A percentile compares a stretch with the other conserved stretches of the same genome.
Evolutionary conservation across 2,797 vertebrate species (phyloP).

Genomic region (Pempheris klunzingeri): DNA sequence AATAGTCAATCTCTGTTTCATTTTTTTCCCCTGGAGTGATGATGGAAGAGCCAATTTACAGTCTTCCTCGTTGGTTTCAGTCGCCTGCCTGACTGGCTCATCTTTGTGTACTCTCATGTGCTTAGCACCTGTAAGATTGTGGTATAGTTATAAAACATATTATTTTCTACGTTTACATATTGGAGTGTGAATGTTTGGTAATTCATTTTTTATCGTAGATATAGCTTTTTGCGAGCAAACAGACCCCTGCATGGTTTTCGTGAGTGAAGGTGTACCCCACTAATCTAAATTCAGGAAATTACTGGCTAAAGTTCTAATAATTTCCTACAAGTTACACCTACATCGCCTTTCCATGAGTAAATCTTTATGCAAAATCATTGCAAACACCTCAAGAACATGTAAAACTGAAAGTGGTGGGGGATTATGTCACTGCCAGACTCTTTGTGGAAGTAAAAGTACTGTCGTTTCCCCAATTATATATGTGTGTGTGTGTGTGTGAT

Average conservation of each 20-base stretch:
- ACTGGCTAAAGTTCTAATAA: neutral
- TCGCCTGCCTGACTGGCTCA: constrained; percentile 43
- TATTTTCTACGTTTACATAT: constrained; percentile 1
- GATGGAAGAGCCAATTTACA: constrained; percentile 41
- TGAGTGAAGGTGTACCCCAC: neutral
- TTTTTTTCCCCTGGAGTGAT: constrained; percentile 25
- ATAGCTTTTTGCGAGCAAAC: constrained; percentile 2
- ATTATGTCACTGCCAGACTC: constrained; percentile 59
- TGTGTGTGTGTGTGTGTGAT: constrained; percentile 6
- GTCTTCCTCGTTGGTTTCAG: constrained; percentile 55
- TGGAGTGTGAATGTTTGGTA: neutral
- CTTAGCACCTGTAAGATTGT: constrained; percentile 40
- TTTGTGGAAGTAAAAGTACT: constrained; percentile 57
- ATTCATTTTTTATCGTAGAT: neutral
- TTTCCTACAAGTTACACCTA: neutral
- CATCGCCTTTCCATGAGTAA: constrained; percentile 15
- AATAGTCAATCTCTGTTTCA: constrained; percentile 26
- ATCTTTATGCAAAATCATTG: constrained; percentile 40
- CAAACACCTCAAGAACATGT: constrained; percentile 32
- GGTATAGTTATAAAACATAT: neutral
- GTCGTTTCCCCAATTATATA: constrained; percentile 23
- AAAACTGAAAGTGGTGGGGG: constrained; percentile 41
- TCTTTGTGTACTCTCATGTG: constrained; percentile 36
- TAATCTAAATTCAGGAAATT: constrained; percentile 5
- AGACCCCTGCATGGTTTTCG: neutral